These are phyloP conservation scores for Acanthoscelides obtectus DNA, from an alignment of 2,888 invertebrate species.

Conservation along the genomic window DNA sequence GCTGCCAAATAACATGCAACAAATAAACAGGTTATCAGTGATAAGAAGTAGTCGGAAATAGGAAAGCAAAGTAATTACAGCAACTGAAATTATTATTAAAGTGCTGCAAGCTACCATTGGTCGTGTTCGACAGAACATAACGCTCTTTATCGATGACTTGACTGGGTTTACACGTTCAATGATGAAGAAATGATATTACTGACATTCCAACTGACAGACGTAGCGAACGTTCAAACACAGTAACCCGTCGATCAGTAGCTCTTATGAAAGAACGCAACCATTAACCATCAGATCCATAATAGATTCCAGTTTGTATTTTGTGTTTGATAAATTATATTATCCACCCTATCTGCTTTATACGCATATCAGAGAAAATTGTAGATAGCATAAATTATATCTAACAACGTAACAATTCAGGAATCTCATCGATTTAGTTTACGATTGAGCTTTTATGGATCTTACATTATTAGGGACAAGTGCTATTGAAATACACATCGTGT, in stretches of 20 bases:
- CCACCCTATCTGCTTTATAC: neutral
- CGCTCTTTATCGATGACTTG: no score
- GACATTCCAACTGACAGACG: no score
- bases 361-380: neutral
- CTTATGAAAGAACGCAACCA: no score
- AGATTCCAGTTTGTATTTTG: no score
- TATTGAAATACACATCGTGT: neutral
- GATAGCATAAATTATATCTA: neutral
- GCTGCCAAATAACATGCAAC: constrained; percentile 32
- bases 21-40: constrained; percentile 4
- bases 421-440: neutral
- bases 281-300: no score
- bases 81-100: neutral
- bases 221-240: no score
- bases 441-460: neutral
- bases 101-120: neutral
- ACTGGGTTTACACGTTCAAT: no score
- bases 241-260: no score
- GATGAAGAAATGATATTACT: no score
- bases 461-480: neutral
- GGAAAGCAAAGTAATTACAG: neutral
- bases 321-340: no score
- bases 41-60: neutral
- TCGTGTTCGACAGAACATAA: no score
- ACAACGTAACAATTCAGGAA: neutral